Percentiles rank a stretch among this genome's conserved stretches.
phyloP scores from a whole-genome alignment of 2,113 vertebrate genomes.

The Lucifuga dentata region DNA sequence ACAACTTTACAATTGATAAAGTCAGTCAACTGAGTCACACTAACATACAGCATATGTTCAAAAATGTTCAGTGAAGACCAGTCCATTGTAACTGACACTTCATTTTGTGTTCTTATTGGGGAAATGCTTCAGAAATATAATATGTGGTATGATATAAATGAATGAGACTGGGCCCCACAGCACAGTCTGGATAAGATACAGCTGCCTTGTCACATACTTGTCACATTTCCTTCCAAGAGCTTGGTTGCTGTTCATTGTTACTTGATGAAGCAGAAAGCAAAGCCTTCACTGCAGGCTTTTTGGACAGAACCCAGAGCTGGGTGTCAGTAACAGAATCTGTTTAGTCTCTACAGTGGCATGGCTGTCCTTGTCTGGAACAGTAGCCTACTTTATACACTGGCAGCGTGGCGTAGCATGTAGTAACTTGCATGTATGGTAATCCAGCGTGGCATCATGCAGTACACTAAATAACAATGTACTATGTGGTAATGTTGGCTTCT shows the following conservation, averaged over 20 bases:
- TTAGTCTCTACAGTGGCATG: constrained; percentile 10
- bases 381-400: constrained; percentile 13
- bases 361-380: constrained; percentile 25
- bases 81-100: not conserved
- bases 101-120: not conserved
- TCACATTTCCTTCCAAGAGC: constrained; percentile 5
- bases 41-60: not conserved
- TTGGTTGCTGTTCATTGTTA: constrained; percentile 26
- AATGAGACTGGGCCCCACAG: not conserved
- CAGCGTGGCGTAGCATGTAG: constrained; percentile 43
- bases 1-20: constrained; percentile 23
- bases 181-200: not conserved
- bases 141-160: not conserved
- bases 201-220: not conserved
- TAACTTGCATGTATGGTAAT: constrained; percentile 44
- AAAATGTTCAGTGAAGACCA: not conserved
- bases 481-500: not conserved
- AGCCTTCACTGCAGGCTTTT: constrained; percentile 33
- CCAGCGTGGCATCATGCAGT: constrained; percentile 7
- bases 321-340: constrained; percentile 49
- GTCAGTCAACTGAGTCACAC: not conserved
- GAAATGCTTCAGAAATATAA: not conserved
- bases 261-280: constrained; percentile 45
- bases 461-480: constrained; percentile 17
- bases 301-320: constrained; percentile 36